phyloP scores from a whole-genome alignment of 1,140 invertebrate species.

The Ladona fulva region DNA sequence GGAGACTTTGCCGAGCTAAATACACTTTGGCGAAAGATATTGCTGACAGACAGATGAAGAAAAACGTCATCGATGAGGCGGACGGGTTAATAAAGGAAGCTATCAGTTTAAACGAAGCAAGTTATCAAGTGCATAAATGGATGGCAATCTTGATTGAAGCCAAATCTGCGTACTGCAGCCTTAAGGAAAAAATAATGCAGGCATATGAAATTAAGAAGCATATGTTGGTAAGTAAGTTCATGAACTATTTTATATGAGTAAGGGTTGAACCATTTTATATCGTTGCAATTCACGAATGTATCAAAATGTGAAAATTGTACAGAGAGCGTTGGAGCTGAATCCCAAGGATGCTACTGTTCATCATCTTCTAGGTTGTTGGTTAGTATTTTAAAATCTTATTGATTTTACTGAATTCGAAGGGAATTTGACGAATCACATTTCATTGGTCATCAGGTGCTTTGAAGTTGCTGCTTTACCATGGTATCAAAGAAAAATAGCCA shows the following conservation, averaged over 20 bases:
- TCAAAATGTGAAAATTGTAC: not conserved
- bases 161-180: slow-evolving; percentile 53
- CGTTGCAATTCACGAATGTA: no score
- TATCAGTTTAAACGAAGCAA: slow-evolving; percentile 46
- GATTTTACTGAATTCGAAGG: not conserved
- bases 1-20: slow-evolving; percentile 58
- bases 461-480: slow-evolving; percentile 66
- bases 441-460: slow-evolving; percentile 41
- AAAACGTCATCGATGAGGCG: slow-evolving; percentile 52
- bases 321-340: slow-evolving; percentile 71
- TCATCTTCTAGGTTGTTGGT: slow-evolving; percentile 60
- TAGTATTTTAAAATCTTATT: no score
- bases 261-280: no score
- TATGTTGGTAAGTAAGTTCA: slow-evolving; percentile 51
- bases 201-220: slow-evolving; percentile 62
- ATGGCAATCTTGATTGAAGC: slow-evolving; percentile 66
- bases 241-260: slow-evolving; percentile 27
- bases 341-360: slow-evolving; percentile 66
- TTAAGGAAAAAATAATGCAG: slow-evolving; percentile 59
- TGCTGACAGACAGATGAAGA: slow-evolving; percentile 44
- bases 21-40: slow-evolving; percentile 59
- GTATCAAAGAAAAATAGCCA: slow-evolving; percentile 69
- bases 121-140: slow-evolving; percentile 77
- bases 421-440: not conserved
- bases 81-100: slow-evolving; percentile 49